These are phyloP conservation scores for Rutilus rutilus DNA, from an alignment of 2,113 vertebrate genomes.

Conservation along the genomic window DNA sequence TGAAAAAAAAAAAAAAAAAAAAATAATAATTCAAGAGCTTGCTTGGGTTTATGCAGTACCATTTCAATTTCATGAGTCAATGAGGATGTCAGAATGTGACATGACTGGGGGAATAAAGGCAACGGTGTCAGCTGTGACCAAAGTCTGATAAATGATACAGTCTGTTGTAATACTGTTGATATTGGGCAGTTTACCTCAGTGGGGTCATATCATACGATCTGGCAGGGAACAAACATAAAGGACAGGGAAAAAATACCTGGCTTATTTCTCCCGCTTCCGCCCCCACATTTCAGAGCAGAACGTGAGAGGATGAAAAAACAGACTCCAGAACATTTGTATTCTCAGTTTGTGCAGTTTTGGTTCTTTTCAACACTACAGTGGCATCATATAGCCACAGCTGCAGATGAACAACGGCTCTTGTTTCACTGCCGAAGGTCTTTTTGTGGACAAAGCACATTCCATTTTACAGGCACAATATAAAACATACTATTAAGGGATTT, in stretches of 20 bases:
- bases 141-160: neutral
- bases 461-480: constrained; percentile 26
- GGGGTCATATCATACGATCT: neutral
- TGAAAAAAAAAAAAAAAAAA: too few species aligned
- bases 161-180: neutral
- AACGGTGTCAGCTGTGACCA: neutral
- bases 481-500: constrained; percentile 23
- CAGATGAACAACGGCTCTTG: constrained; percentile 11
- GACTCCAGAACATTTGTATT: constrained; percentile 12
- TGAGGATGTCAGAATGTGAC: constrained; percentile 20
- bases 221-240: constrained; percentile 5
- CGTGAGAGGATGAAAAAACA: neutral
- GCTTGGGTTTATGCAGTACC: neutral
- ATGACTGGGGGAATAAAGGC: neutral
- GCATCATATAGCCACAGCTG: neutral
- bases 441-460: constrained; percentile 15
- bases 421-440: constrained; percentile 16
- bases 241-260: neutral
- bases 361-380: constrained; percentile 23
- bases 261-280: neutral
- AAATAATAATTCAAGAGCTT: neutral
- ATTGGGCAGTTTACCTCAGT: neutral
- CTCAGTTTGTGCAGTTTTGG: constrained; percentile 13
- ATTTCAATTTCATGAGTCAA: constrained; percentile 23
- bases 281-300: neutral